phyloP scores from a whole-genome alignment of 2,113 vertebrate species.

The Sceloporus tristichus region DNA sequence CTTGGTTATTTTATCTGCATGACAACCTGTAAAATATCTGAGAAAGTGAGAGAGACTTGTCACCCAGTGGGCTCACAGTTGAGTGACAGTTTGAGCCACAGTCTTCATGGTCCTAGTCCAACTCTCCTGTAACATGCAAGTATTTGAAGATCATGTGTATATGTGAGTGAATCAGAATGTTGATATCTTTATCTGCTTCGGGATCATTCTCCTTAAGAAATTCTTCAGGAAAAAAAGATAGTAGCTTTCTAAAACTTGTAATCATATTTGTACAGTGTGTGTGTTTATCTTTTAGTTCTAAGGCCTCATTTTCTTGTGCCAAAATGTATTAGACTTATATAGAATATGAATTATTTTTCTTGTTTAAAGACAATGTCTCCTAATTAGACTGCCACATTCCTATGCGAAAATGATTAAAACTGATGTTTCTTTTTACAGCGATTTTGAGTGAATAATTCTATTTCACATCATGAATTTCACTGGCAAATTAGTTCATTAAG shows the following conservation, averaged over 20 bases:
- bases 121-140: no score
- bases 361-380: background rate
- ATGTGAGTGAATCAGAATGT: no score
- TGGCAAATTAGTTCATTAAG: slow-evolving; percentile 18
- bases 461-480: background rate
- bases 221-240: background rate
- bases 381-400: background rate
- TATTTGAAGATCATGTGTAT: no score
- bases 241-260: background rate
- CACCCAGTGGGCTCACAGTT: no score
- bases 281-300: no score
- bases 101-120: no score
- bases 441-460: background rate
- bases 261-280: background rate
- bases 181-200: background rate
- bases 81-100: no score
- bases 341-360: background rate
- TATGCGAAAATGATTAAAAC: background rate
- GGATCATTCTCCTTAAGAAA: background rate
- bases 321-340: background rate
- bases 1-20: no score
- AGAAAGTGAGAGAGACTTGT: no score
- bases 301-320: background rate
- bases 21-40: no score
- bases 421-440: background rate